These are phyloP conservation scores for Alosa sapidissima DNA, from an alignment of 2,797 vertebrate genomes.

Conservation along the genomic window DNA sequence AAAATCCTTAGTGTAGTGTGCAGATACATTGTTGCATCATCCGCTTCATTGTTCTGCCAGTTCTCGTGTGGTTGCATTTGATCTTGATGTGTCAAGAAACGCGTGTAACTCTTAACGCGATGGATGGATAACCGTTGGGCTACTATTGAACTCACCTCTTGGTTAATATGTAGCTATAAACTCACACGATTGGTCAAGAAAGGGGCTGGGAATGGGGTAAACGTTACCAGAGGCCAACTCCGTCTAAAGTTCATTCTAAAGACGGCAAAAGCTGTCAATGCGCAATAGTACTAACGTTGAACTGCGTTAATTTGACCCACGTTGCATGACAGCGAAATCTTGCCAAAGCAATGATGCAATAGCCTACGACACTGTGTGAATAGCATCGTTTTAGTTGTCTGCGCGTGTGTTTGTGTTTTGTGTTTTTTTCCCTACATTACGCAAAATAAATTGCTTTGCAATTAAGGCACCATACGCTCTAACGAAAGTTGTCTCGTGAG, in stretches of 20 bases:
- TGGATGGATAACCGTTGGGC: conserved; percentile 14
- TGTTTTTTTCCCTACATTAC: not conserved
- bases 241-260: conserved; percentile 68
- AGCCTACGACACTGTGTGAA: not conserved
- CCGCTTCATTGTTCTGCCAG: not conserved
- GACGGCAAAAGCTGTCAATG: not conserved
- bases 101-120: not conserved
- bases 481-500: conserved; percentile 52
- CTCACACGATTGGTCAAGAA: conserved; percentile 61
- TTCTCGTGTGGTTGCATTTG: not conserved
- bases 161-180: conserved; percentile 66
- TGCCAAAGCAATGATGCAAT: not conserved
- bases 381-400: not conserved
- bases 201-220: conserved; percentile 50
- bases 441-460: not conserved
- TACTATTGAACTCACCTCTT: conserved; percentile 14
- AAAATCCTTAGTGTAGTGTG: not conserved
- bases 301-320: not conserved
- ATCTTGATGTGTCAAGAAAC: conserved; percentile 17
- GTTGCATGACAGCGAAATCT: not conserved
- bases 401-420: not conserved
- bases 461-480: not conserved
- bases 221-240: conserved; percentile 48
- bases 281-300: not conserved
- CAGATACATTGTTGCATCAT: not conserved